phyloP scores from a whole-genome alignment of 1,140 invertebrate species.

The Hyphantria cunea region DNA sequence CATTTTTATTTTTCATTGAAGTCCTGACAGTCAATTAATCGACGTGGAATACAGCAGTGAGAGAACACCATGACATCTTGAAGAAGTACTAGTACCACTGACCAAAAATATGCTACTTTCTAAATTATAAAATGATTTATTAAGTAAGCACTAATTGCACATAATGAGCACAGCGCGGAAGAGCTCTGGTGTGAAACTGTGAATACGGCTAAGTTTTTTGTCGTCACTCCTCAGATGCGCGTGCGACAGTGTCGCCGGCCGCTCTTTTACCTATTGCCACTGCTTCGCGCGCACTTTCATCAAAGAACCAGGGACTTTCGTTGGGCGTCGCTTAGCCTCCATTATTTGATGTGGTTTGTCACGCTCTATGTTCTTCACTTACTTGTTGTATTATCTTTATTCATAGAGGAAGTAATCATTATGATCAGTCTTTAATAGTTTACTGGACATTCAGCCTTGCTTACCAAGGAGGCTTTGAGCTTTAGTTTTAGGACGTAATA shows the following conservation, averaged over 20 bases:
- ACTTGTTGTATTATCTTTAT: background rate
- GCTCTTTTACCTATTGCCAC: conserved; percentile 51
- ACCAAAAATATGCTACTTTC: conserved; percentile 9
- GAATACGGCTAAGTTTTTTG: conserved; percentile 41
- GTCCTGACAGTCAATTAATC: no score
- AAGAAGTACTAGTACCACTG: conserved; percentile 12
- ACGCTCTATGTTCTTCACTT: conserved; percentile 22
- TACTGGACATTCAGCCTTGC: no score
- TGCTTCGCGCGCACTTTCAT: conserved; percentile 55
- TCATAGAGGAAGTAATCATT: background rate
- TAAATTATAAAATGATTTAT: conserved; percentile 15
- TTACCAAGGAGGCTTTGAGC: no score
- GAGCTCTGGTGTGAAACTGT: conserved; percentile 27
- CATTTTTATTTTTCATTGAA: conserved; percentile 42
- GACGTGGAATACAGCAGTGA: background rate
- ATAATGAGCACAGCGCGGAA: conserved; percentile 33
- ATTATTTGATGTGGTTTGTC: conserved; percentile 20
- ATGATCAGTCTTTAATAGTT: no score
- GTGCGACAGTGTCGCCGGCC: conserved; percentile 55
- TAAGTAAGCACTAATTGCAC: conserved; percentile 30
- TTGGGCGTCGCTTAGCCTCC: conserved; percentile 50
- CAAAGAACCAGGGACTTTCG: conserved; percentile 52
- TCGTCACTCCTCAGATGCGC: conserved; percentile 50
- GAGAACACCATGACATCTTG: conserved; percentile 14
- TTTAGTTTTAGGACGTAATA: no score